A percentile compares a stretch with the other conserved stretches of the same genome.
Conservation (phyloP, 2,113 vertebrate genomes). For the Psittacus erithacus region DNA sequence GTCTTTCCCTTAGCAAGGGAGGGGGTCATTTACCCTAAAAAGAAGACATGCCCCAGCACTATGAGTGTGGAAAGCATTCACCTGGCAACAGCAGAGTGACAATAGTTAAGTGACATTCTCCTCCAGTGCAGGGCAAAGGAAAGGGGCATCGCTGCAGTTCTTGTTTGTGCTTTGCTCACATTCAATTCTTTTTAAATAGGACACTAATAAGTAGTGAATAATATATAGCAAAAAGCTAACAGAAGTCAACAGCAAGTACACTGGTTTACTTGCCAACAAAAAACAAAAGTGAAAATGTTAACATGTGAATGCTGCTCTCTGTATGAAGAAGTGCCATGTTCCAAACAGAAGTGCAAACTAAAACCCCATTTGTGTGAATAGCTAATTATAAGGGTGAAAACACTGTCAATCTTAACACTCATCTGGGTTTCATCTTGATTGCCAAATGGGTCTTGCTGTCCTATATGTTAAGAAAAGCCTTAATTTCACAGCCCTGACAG, state of each 20-base stretch:
- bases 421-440: slow-evolving; percentile 55
- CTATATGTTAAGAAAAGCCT: slow-evolving; percentile 56
- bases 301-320: slow-evolving; percentile 44
- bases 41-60: not conserved
- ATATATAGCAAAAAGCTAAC: not conserved
- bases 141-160: not conserved
- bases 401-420: slow-evolving; percentile 59
- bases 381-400: slow-evolving; percentile 68
- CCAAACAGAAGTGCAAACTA: slow-evolving; percentile 58
- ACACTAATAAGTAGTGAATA: not conserved
- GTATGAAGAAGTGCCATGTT: slow-evolving; percentile 61
- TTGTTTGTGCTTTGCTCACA: not conserved
- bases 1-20: not conserved
- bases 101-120: not conserved
- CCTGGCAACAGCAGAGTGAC: not conserved
- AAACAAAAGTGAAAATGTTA: slow-evolving; percentile 57
- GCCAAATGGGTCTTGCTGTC: slow-evolving; percentile 53
- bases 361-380: slow-evolving; percentile 63
- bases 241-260: slow-evolving; percentile 13
- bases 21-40: not conserved
- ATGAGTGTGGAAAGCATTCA: not conserved
- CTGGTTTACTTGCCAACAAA: slow-evolving; percentile 48
- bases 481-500: slow-evolving; percentile 56
- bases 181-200: not conserved
- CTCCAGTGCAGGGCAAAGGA: not conserved